A percentile compares a stretch with the other conserved stretches of the same genome.
Conservation (phyloP, 2,888 invertebrate species). For the Plagodis pulveraria region DNA sequence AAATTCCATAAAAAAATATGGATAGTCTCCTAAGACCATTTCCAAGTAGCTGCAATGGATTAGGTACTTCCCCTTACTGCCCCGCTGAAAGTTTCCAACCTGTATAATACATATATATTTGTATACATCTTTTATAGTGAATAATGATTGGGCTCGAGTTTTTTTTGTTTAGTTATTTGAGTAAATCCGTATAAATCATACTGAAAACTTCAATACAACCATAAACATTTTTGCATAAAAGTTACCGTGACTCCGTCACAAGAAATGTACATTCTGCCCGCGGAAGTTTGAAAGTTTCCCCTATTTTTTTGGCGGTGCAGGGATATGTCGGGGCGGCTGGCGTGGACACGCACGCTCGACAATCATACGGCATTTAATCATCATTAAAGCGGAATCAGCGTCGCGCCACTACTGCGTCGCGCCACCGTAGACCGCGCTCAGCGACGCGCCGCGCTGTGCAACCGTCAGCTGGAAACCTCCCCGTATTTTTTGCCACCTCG, state of each 20-base stretch:
- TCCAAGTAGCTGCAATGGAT: too few relatives aligned
- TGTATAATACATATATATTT: too few relatives aligned
- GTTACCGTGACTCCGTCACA: constrained; percentile 8
- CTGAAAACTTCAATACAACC: not conserved
- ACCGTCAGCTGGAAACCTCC: constrained; percentile 66
- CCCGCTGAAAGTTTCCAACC: too few relatives aligned
- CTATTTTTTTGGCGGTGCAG: constrained; percentile 29
- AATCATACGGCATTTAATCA: constrained; percentile 82
- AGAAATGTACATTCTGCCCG: constrained; percentile 23
- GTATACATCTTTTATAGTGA: not conserved
- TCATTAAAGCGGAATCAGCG: constrained; percentile 81
- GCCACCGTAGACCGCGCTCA: not conserved
- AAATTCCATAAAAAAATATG: too few relatives aligned
- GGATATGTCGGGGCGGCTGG: constrained; percentile 35
- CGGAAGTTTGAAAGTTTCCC: constrained; percentile 35
- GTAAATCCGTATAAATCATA: constrained; percentile 1
- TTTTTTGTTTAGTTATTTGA: too few relatives aligned
- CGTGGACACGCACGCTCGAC: constrained; percentile 64
- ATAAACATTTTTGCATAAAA: not conserved
- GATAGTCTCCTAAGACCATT: too few relatives aligned
- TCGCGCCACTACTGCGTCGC: constrained; percentile 37
- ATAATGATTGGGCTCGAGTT: not conserved
- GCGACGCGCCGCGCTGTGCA: constrained; percentile 52
- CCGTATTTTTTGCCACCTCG: constrained; percentile 61
- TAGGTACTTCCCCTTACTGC: too few relatives aligned